phyloP scores from a whole-genome alignment of 2,888 invertebrate species.

The Bombylius discolor region DNA sequence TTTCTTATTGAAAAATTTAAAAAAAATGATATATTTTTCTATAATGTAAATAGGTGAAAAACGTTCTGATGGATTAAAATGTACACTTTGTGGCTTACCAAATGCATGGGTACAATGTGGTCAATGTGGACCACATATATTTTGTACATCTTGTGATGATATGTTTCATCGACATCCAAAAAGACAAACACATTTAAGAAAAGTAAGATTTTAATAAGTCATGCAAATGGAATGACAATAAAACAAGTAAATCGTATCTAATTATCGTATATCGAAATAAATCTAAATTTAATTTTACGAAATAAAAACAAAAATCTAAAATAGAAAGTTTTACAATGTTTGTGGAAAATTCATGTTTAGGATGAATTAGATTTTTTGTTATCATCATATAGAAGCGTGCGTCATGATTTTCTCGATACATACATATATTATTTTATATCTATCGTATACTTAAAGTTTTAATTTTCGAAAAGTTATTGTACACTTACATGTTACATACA shows the following conservation, averaged over 20 bases:
- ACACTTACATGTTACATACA: too few species aligned
- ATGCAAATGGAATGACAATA: neutral
- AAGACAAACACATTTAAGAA: constrained; percentile 63
- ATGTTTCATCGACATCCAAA: constrained; percentile 92
- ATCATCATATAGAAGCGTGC: too few species aligned
- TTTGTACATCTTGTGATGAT: constrained; percentile 83
- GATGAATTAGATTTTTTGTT: too few species aligned
- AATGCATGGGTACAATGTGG: constrained; percentile 71
- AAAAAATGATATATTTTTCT: neutral
- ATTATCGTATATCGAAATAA: too few species aligned
- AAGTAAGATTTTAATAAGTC: constrained; percentile 38
- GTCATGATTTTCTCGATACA: too few species aligned
- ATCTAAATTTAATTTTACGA: too few species aligned
- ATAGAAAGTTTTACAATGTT: too few species aligned
- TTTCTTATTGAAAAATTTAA: neutral
- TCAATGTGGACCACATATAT: constrained; percentile 68
- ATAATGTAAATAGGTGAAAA: constrained; percentile 5
- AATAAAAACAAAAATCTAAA: too few species aligned
- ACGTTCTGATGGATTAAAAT: constrained; percentile 45
- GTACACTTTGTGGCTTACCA: constrained; percentile 75
- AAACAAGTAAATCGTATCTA: neutral
- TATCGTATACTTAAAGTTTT: too few species aligned
- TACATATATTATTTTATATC: too few species aligned
- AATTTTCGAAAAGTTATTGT: too few species aligned
- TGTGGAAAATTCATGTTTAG: too few species aligned